Evolutionary conservation across 2,888 invertebrate species (phyloP), one percentile per base, ranked within the genome.

Genomic region (Thymelicus sylvestris): DNA sequence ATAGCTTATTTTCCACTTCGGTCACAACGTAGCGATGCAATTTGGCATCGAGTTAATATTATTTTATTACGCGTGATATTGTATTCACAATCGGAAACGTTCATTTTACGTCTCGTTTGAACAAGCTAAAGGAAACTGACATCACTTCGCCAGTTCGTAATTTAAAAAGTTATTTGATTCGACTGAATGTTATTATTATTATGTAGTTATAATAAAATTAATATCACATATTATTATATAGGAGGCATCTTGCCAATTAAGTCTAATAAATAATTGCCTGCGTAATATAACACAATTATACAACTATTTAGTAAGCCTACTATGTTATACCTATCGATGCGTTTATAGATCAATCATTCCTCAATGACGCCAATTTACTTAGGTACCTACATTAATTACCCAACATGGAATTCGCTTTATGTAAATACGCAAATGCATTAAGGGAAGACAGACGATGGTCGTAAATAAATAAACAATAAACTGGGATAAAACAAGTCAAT

Each of bases 1-100:
- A 93, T 93, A 92, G 92, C 88, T 91, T 92, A 93, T 93, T 93
- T 93, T 93, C 93, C 93, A 93, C 91, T 87, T 88, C 86, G 87
- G 82, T 83, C 86, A 85, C 85, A 85, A 86, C 85, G 83, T 82
- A 79, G 80, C 80, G 80, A 84, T 85, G 83, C 84, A 85, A 84
- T 85, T 83, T 83, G 82, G 85, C 86, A 84, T 88, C 82, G 81
- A 84, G 83, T 89, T 89, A 85, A 87, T 88, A 88, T 89, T 88
- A 88, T 91, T 91, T 91, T 92, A 91, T 92, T 90, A 86, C 79
- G 84, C 91, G 86, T 87, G 86, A 87, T 88, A 89, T 90, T 89
- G 88, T 88, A 82, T 87, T 85, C 71, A 66, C 65, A 70, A 70
- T 70, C 70, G 65, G 70, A 52, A 70, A 70, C 50, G 70, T 70